These are phyloP conservation scores for Mastomys coucha DNA, from an alignment of 2,113 vertebrate genomes.

Conservation along the genomic window DNA sequence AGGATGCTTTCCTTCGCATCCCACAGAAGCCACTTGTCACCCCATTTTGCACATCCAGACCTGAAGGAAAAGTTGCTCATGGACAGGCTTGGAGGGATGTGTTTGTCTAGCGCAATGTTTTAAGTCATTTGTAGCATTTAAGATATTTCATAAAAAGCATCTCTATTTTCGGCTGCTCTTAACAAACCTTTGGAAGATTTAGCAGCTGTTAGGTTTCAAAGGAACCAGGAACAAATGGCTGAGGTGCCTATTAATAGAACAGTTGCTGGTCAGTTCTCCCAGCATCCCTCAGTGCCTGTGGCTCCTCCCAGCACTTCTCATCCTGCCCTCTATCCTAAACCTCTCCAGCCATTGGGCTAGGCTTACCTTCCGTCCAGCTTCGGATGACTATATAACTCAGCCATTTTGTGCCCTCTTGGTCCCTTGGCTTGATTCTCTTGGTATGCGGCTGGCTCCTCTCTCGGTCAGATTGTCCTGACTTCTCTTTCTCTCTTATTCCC, in stretches of 20 bases:
- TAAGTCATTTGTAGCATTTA: background rate
- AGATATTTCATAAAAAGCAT: background rate
- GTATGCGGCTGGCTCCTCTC: background rate
- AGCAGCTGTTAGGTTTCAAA: background rate
- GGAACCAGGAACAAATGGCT: background rate
- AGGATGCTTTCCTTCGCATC: background rate
- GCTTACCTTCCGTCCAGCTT: background rate
- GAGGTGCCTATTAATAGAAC: background rate
- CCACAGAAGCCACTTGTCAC: background rate
- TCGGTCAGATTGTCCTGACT: background rate
- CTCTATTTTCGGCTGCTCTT: conserved; percentile 1
- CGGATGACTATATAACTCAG: background rate
- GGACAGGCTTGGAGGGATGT: background rate
- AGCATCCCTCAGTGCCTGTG: background rate
- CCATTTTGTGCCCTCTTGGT: too few relatives aligned
- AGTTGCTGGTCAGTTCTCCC: background rate
- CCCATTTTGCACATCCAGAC: background rate
- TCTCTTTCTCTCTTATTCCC: background rate
- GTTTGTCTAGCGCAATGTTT: background rate
- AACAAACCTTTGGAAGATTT: background rate
- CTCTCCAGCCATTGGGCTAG: background rate
- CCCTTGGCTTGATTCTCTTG: background rate
- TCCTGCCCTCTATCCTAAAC: background rate
- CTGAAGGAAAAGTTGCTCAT: background rate
- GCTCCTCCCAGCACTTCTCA: background rate